These are phyloP conservation scores for Illadopsis cleaveri DNA, from an alignment of 2,113 vertebrate genomes.

Conservation along the genomic window DNA sequence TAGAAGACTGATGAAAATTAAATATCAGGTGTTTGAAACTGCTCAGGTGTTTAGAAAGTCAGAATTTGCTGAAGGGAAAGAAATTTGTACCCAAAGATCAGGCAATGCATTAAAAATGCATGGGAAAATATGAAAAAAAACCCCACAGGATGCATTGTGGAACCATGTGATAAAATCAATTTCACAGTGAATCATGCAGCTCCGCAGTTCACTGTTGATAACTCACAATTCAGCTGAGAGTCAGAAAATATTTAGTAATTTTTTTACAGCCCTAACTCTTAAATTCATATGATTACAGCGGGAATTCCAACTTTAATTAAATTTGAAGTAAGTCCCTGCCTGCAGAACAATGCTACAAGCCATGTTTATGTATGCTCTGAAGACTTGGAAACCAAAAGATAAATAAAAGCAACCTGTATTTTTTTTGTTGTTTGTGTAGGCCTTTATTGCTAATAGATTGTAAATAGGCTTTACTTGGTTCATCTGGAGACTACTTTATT, in stretches of 20 bases:
- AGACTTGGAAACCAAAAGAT: slow-evolving; percentile 45
- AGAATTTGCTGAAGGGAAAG: slow-evolving; percentile 21
- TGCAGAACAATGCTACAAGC: background rate
- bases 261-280: background rate
- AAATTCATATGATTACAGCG: slow-evolving; percentile 29
- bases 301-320: slow-evolving; percentile 56
- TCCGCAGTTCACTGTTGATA: slow-evolving; percentile 16
- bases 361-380: background rate
- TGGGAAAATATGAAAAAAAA: background rate
- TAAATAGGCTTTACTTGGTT: slow-evolving; percentile 52
- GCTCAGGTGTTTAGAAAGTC: slow-evolving; percentile 8
- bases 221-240: slow-evolving; percentile 18
- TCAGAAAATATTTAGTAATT: slow-evolving; percentile 11
- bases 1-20: background rate
- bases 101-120: slow-evolving; percentile 6
- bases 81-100: slow-evolving; percentile 17
- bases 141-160: background rate
- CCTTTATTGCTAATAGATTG: slow-evolving; percentile 31
- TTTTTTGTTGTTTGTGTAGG: slow-evolving; percentile 4
- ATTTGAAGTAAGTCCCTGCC: background rate
- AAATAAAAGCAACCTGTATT: slow-evolving; percentile 25
- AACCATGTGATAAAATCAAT: slow-evolving; percentile 44
- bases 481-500: slow-evolving; percentile 14
- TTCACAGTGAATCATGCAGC: slow-evolving; percentile 33
- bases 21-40: slow-evolving; percentile 2